Conservation (phyloP, 1,140 invertebrate genomes). For the Hestina assimilis region DNA sequence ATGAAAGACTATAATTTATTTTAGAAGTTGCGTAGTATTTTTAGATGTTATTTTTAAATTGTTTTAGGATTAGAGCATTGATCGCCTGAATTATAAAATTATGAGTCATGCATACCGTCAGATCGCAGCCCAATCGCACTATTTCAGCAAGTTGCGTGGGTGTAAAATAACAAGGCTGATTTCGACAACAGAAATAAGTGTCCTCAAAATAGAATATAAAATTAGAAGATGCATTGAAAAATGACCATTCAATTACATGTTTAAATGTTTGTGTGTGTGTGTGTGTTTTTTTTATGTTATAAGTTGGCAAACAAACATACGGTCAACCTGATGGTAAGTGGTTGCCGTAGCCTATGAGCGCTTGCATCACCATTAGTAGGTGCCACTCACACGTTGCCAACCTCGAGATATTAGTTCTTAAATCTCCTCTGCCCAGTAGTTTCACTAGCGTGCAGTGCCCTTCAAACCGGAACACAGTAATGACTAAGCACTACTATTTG, state of each 20-base stretch:
- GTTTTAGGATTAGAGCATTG: conserved; percentile 5
- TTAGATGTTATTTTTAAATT: conserved; percentile 18
- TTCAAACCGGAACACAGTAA: too few species aligned
- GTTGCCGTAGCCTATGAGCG: too few species aligned
- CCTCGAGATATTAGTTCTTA: too few species aligned
- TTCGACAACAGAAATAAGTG: conserved; percentile 58
- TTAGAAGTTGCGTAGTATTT: conserved; percentile 10
- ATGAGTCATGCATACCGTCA: conserved; percentile 48
- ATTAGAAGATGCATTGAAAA: conserved; percentile 44
- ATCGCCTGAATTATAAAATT: conserved; percentile 10
- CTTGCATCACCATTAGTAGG: too few species aligned
- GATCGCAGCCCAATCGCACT: conserved; percentile 44
- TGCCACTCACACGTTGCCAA: too few species aligned
- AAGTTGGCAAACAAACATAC: too few species aligned
- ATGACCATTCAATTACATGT: conserved; percentile 26
- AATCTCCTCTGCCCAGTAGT: too few species aligned
- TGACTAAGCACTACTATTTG: too few species aligned
- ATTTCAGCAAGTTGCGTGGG: conserved; percentile 61
- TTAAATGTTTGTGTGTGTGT: conserved; percentile 26
- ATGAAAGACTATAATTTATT: too few species aligned
- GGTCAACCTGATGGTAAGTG: too few species aligned
- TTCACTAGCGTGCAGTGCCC: too few species aligned
- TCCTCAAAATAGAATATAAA: conserved; percentile 54
- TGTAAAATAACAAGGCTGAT: conserved; percentile 67
- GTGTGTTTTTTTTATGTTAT: too few species aligned